A percentile compares a stretch with the other conserved stretches of the same genome.
These are phyloP conservation scores for Dascyllus trimaculatus DNA, from an alignment of 2,113 vertebrate genomes.

Conservation along the genomic window DNA sequence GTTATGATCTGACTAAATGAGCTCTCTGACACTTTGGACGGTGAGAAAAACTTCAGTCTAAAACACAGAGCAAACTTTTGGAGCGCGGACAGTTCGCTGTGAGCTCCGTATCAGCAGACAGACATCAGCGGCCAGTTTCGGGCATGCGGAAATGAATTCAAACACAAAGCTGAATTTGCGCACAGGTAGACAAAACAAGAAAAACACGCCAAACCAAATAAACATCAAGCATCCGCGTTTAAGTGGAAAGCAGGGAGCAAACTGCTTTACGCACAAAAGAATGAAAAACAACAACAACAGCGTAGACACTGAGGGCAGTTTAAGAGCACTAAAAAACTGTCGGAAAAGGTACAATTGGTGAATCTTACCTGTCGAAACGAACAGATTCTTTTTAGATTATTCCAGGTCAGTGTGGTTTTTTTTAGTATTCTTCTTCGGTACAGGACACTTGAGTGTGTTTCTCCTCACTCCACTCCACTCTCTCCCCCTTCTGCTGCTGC, in stretches of 20 bases:
- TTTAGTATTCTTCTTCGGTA: slow-evolving; percentile 11
- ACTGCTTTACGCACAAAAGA: neutral
- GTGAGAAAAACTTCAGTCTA: neutral
- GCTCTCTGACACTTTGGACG: no score
- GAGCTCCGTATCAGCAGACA: slow-evolving; percentile 12
- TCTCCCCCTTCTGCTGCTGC: slow-evolving; percentile 22
- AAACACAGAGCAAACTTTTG: slow-evolving; percentile 21
- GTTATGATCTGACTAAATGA: neutral
- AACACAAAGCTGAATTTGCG: slow-evolving; percentile 6
- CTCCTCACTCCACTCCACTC: slow-evolving; percentile 19
- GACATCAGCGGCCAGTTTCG: slow-evolving; percentile 14
- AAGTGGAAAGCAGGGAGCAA: neutral
- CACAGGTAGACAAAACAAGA: neutral
- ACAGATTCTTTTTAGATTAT: neutral
- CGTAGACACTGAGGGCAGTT: neutral
- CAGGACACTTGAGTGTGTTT: slow-evolving; percentile 3
- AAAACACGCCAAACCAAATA: neutral
- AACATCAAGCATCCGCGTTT: neutral
- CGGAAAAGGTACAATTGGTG: neutral
- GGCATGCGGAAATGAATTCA: slow-evolving; percentile 75
- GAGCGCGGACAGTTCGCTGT: neutral
- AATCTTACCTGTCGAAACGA: slow-evolving; percentile 67
- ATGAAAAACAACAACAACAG: neutral
- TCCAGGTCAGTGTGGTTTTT: slow-evolving; percentile 22
- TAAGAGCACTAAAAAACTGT: neutral